Conservation (phyloP, 30 jellyfish, hydroid and myxozoan genomes). For the Chrysaora quinquecirrha region DNA sequence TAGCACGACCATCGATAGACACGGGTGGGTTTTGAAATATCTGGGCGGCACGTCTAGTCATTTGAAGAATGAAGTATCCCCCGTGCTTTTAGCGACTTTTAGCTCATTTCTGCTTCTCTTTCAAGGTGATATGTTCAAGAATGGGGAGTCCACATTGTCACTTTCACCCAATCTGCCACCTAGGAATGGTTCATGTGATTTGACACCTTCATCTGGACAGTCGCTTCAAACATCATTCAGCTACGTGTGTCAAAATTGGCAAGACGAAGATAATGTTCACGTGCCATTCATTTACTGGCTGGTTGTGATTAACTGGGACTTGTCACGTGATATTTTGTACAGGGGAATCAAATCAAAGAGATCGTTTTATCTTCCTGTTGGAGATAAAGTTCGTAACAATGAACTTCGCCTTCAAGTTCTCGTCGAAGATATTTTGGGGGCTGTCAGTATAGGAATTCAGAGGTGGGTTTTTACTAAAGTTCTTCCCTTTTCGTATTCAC, state of each 20-base stretch:
- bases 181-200: constrained; percentile 69
- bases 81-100: too few relatives aligned
- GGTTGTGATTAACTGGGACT: constrained; percentile 17
- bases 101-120: too few relatives aligned
- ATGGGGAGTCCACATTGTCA: not conserved
- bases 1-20: too few relatives aligned
- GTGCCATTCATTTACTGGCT: constrained; percentile 76
- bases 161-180: constrained; percentile 75
- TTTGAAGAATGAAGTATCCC: too few relatives aligned
- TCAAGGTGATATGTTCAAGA: not conserved
- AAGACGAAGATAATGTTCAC: constrained; percentile 71
- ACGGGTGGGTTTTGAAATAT: too few relatives aligned
- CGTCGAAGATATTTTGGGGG: constrained; percentile 88
- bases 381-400: constrained; percentile 11
- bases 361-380: constrained; percentile 52
- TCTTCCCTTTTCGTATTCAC: too few relatives aligned
- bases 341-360: constrained; percentile 71
- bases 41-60: too few relatives aligned
- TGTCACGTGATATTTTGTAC: constrained; percentile 50
- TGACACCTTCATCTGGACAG: constrained; percentile 67
- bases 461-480: constrained; percentile 63
- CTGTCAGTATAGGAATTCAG: constrained; percentile 60
- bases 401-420: constrained; percentile 43
- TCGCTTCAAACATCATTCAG: constrained; percentile 66
- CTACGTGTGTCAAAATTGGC: constrained; percentile 67